A percentile compares a stretch with the other conserved stretches of the same genome.
Evolutionary conservation across 1,140 invertebrate genomes (phyloP).

Genomic region (Eumeta japonica): DNA sequence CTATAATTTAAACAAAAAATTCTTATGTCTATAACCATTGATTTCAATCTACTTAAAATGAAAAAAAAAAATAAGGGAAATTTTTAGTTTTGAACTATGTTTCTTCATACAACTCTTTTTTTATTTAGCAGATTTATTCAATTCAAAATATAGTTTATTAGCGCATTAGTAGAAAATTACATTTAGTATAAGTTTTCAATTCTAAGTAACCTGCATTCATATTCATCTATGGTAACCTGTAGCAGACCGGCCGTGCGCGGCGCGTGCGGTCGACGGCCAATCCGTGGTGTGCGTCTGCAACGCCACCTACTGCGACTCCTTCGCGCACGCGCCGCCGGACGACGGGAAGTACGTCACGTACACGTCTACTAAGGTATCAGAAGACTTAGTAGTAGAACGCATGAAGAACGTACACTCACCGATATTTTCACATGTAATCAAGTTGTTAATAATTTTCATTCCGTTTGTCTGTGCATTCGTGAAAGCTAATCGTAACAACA

Average conservation of each 20-base stretch:
- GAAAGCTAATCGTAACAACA: not conserved
- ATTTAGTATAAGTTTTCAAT: too few relatives aligned
- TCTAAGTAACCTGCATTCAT: too few relatives aligned
- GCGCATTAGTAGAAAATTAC: too few relatives aligned
- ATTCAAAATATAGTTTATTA: too few relatives aligned
- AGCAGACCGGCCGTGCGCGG: conserved; percentile 28
- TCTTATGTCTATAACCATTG: too few relatives aligned
- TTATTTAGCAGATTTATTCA: too few relatives aligned
- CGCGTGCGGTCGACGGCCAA: conserved; percentile 10
- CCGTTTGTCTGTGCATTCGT: not conserved
- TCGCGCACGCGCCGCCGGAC: conserved; percentile 14
- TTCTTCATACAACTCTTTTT: too few relatives aligned
- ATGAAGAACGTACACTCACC: not conserved
- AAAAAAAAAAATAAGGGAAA: too few relatives aligned
- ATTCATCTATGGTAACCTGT: too few relatives aligned
- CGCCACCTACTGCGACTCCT: conserved; percentile 29
- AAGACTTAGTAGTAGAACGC: not conserved
- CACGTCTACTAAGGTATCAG: conserved; percentile 24
- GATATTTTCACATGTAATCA: not conserved
- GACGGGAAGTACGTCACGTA: conserved; percentile 12
- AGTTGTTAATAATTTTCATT: not conserved
- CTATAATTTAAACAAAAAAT: too few relatives aligned
- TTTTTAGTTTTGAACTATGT: too few relatives aligned
- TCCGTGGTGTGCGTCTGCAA: conserved; percentile 37
- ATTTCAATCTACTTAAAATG: too few relatives aligned